A percentile compares a stretch with the other conserved stretches of the same genome.
Evolutionary conservation across 2,797 vertebrate species (phyloP).

Genomic region (Micrastur ruficollis): DNA sequence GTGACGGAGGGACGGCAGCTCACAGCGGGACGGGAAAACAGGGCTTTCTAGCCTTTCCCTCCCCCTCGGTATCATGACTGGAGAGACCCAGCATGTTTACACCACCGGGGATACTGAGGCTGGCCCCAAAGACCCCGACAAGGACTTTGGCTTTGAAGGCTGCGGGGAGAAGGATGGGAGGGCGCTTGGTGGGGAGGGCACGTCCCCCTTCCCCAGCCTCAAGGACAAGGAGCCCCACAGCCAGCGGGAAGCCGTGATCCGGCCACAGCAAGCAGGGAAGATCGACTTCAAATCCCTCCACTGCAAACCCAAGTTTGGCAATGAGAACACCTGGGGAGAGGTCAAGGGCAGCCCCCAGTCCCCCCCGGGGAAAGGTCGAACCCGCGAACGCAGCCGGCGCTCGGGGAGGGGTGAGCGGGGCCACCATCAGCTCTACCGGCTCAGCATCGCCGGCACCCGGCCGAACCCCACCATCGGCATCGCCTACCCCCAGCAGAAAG

Average conservation of each 20-base stretch:
- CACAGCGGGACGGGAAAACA: constrained; percentile 67
- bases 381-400: constrained; percentile 80
- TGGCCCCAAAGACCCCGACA: constrained; percentile 80
- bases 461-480: constrained; percentile 86
- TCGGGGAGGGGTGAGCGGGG: constrained; percentile 82
- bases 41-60: constrained; percentile 56
- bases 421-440: constrained; percentile 88
- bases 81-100: constrained; percentile 88
- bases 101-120: constrained; percentile 78
- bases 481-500: constrained; percentile 88
- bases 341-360: constrained; percentile 82
- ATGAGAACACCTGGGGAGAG: constrained; percentile 80
- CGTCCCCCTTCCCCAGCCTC: constrained; percentile 58
- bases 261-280: constrained; percentile 85
- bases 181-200: constrained; percentile 61
- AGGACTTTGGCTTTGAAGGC: constrained; percentile 77
- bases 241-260: constrained; percentile 90
- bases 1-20: constrained; percentile 69
- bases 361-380: constrained; percentile 80
- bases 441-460: constrained; percentile 83
- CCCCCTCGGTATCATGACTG: constrained; percentile 81
- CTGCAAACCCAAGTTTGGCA: constrained; percentile 79
- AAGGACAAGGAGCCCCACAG: constrained; percentile 83
- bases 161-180: constrained; percentile 80
- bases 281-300: constrained; percentile 88